A percentile compares a stretch with the other conserved stretches of the same genome.
phyloP scores from a whole-genome alignment of 1,140 invertebrate genomes.

The Caenorhabditis tropicalis region DNA sequence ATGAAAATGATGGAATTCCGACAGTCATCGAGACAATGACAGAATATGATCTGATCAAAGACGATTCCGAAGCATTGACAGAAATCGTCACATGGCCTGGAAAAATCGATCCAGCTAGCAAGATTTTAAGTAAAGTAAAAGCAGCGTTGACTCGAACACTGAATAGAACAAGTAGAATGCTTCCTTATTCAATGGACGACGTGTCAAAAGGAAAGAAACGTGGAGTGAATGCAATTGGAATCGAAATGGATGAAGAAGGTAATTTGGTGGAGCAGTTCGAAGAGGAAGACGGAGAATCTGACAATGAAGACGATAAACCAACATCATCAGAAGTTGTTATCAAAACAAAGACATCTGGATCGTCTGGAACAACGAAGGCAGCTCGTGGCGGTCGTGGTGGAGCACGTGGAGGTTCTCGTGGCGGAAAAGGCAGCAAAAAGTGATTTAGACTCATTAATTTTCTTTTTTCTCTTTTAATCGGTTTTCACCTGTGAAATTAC shows the following conservation, averaged over 20 bases:
- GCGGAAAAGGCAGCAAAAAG: slow-evolving; percentile 25
- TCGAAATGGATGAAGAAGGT: slow-evolving; percentile 54
- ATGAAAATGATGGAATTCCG: slow-evolving; percentile 78
- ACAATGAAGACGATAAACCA: slow-evolving; percentile 26
- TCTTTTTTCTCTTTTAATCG: background rate
- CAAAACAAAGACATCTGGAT: background rate
- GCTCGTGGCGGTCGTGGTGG: slow-evolving; percentile 24
- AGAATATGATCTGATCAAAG: slow-evolving; percentile 84
- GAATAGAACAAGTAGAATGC: slow-evolving; percentile 82
- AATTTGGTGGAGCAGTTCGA: slow-evolving; percentile 47
- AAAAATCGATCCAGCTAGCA: slow-evolving; percentile 48
- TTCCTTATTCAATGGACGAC: slow-evolving; percentile 79
- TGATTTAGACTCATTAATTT: background rate
- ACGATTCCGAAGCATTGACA: slow-evolving; percentile 86
- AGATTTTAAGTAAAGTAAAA: slow-evolving; percentile 77
- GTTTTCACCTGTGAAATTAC: background rate
- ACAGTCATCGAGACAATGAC: slow-evolving; percentile 81
- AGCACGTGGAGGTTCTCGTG: slow-evolving; percentile 3
- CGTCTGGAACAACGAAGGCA: background rate
- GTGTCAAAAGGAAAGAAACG: slow-evolving; percentile 66
- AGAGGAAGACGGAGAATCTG: slow-evolving; percentile 44
- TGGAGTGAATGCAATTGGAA: slow-evolving; percentile 38
- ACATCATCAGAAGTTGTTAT: background rate
- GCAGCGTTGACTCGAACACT: slow-evolving; percentile 88
- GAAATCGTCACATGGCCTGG: slow-evolving; percentile 78